Conservation (phyloP, 2,797 vertebrate species). For the Platalea minor region DNA sequence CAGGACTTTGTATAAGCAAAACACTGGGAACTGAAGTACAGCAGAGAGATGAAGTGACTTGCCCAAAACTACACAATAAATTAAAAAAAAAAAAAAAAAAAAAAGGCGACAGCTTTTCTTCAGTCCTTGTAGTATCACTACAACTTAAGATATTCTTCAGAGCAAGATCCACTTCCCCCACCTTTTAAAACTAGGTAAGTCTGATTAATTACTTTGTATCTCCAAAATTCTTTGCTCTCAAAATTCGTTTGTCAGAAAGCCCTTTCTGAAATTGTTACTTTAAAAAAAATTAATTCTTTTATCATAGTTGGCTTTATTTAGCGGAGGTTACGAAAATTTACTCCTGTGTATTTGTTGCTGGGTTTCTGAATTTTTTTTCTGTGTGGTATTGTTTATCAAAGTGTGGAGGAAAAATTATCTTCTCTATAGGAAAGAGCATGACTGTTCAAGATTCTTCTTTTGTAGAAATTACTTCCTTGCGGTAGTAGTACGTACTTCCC, state of each 20-base stretch:
- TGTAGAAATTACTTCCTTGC: background rate
- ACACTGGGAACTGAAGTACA: background rate
- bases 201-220: background rate
- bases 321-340: background rate
- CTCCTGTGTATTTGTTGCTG: background rate
- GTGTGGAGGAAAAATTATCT: background rate
- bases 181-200: background rate
- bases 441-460: background rate
- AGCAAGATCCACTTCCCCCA: background rate
- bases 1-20: background rate
- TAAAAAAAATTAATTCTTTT: background rate
- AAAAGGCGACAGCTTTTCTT: background rate
- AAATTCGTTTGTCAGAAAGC: background rate
- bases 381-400: background rate
- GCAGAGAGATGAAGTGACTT: background rate
- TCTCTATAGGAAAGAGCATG: background rate
- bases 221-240: background rate
- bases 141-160: background rate
- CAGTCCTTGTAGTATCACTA: background rate
- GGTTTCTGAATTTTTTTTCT: background rate
- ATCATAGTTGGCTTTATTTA: background rate
- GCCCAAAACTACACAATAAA: background rate
- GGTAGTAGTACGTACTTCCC: background rate
- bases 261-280: background rate
- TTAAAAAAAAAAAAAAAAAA: background rate